Conservation (phyloP, 2,797 vertebrate genomes). For the Meriones psammophilus region DNA sequence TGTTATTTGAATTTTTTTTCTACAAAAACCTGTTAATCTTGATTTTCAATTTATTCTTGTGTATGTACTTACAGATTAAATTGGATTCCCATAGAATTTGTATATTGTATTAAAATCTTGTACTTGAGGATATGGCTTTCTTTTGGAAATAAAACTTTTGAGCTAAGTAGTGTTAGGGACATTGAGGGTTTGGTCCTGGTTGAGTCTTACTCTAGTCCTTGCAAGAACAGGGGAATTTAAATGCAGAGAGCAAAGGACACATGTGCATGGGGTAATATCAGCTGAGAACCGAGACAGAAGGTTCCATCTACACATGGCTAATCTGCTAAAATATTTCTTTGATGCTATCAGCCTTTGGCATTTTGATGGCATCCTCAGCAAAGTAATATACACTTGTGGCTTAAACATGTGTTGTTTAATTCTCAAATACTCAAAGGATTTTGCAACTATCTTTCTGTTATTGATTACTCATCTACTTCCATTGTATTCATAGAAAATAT, state of each 20-base stretch:
- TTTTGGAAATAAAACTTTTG: not conserved
- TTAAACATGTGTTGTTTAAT: not conserved
- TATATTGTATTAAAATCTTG: not conserved
- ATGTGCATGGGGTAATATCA: not conserved
- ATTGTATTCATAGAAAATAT: not conserved
- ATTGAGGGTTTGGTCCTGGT: not conserved
- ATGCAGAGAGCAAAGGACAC: not conserved
- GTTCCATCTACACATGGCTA: not conserved
- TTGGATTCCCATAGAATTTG: not conserved
- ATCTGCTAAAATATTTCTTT: not conserved
- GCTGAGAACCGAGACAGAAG: not conserved
- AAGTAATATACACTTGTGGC: not conserved
- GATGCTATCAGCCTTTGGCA: not conserved
- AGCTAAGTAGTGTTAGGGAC: not conserved
- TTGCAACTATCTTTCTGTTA: not conserved
- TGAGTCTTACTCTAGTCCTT: not conserved
- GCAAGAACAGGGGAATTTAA: not conserved
- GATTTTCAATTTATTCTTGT: not conserved
- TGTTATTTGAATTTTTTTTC: not conserved
- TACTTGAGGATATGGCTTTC: not conserved
- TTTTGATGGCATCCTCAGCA: not conserved
- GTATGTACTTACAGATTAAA: not conserved
- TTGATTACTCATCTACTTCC: not conserved
- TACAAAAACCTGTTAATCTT: not conserved
- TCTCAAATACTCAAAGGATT: not conserved